Conservation (phyloP, 2,888 invertebrate species). For the Protodeltote pygarga region DNA sequence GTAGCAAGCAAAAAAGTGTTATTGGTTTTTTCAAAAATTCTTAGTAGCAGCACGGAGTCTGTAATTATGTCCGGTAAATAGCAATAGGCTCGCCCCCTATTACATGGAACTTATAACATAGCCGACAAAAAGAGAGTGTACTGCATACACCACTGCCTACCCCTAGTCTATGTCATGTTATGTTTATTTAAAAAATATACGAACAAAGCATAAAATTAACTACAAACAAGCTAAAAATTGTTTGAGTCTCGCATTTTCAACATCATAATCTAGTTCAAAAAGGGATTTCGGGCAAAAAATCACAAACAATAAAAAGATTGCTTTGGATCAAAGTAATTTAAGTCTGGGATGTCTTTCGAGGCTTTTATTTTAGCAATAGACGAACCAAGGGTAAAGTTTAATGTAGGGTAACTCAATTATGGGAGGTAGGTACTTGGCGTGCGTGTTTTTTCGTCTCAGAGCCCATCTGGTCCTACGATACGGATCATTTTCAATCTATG, state of each 20-base stretch:
- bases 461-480: slow-evolving; percentile 33
- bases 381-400: slow-evolving; percentile 72
- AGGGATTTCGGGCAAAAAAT: slow-evolving; percentile 13
- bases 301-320: slow-evolving; percentile 39
- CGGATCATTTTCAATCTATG: slow-evolving; percentile 45
- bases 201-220: slow-evolving; percentile 11
- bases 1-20: too few species aligned
- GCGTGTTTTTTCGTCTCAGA: slow-evolving; percentile 42
- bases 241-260: background rate
- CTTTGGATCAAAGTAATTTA: slow-evolving; percentile 40
- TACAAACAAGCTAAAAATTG: too few species aligned
- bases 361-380: slow-evolving; percentile 76
- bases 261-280: slow-evolving; percentile 17
- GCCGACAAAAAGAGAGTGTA: too few species aligned
- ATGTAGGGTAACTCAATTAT: slow-evolving; percentile 79
- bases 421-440: slow-evolving; percentile 60
- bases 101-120: too few species aligned
- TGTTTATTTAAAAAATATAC: slow-evolving; percentile 2
- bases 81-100: too few species aligned
- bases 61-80: too few species aligned
- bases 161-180: too few species aligned
- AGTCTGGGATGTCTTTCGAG: slow-evolving; percentile 49
- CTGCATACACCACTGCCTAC: too few species aligned
- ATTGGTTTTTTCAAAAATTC: too few species aligned
- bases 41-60: too few species aligned